phyloP scores from a whole-genome alignment of 35 echinoderm and acorn worm genomes.

The Ophiothrix spiculata region DNA sequence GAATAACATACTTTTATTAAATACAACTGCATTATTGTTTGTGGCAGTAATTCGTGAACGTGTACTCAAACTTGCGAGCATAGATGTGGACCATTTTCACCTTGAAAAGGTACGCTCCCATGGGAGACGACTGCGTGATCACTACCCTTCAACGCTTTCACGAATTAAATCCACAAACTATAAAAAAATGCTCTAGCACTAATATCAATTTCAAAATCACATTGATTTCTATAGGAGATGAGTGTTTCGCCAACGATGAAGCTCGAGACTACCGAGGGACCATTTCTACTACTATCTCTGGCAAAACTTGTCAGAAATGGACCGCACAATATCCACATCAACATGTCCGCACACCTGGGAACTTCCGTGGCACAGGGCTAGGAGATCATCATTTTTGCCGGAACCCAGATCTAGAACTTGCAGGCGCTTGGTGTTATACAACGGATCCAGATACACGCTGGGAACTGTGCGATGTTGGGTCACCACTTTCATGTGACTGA shows the following conservation, averaged over 20 bases:
- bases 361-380: background rate
- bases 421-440: constrained; percentile 20
- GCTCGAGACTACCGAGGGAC: constrained; percentile 6
- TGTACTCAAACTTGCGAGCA: too few relatives aligned
- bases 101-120: too few relatives aligned
- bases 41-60: too few relatives aligned
- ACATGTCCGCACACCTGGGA: background rate
- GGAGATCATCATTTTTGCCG: constrained; percentile 1
- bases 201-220: too few relatives aligned
- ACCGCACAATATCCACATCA: constrained; percentile 3
- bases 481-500: background rate
- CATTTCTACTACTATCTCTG: background rate
- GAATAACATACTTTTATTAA: too few relatives aligned
- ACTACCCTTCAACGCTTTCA: too few relatives aligned
- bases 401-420: background rate
- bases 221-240: background rate
- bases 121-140: too few relatives aligned
- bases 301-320: constrained; percentile 16
- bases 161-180: too few relatives aligned
- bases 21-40: too few relatives aligned
- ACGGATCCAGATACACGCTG: background rate
- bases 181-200: too few relatives aligned
- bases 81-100: too few relatives aligned
- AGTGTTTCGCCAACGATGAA: background rate
- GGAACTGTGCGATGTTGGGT: constrained; percentile 4